Conservation (phyloP, 1,140 invertebrate genomes). For the Drosophila mojavensis region DNA sequence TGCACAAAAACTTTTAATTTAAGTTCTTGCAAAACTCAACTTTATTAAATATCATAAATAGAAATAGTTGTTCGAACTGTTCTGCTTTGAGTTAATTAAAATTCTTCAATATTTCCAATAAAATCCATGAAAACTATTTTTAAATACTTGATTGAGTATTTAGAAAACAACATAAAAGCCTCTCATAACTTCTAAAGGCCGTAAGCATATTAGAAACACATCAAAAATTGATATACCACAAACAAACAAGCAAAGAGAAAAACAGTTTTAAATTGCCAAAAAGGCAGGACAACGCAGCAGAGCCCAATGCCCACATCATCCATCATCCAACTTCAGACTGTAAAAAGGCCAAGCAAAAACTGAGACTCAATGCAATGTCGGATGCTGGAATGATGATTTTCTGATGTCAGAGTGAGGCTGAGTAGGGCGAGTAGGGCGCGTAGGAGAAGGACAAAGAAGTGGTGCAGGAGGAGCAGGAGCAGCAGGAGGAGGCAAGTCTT, state of each 20-base stretch:
- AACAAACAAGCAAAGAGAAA: constrained; percentile 5
- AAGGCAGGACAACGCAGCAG: constrained; percentile 6
- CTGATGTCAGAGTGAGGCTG: not conserved
- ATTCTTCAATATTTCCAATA: not conserved
- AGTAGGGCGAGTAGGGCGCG: not conserved
- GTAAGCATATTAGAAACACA: constrained; percentile 34
- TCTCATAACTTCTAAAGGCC: not conserved
- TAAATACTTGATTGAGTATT: not conserved
- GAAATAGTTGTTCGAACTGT: no score
- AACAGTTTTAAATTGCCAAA: constrained; percentile 28
- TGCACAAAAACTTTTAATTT: constrained; percentile 5
- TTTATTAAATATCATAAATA: no score
- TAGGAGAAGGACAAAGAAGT: not conserved
- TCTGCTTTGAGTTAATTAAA: no score
- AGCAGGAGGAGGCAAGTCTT: constrained; percentile 17
- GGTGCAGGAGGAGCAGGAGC: not conserved
- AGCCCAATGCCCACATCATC: constrained; percentile 40
- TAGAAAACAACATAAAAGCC: not conserved
- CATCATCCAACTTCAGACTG: constrained; percentile 51
- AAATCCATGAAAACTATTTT: not conserved
- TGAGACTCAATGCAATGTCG: constrained; percentile 47
- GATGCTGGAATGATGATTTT: not conserved
- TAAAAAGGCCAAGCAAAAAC: constrained; percentile 23
- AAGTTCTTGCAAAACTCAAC: no score
- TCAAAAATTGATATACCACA: constrained; percentile 25